Conservation (phyloP, 2,797 vertebrate species). For the Eulemur coronatus region DNA sequence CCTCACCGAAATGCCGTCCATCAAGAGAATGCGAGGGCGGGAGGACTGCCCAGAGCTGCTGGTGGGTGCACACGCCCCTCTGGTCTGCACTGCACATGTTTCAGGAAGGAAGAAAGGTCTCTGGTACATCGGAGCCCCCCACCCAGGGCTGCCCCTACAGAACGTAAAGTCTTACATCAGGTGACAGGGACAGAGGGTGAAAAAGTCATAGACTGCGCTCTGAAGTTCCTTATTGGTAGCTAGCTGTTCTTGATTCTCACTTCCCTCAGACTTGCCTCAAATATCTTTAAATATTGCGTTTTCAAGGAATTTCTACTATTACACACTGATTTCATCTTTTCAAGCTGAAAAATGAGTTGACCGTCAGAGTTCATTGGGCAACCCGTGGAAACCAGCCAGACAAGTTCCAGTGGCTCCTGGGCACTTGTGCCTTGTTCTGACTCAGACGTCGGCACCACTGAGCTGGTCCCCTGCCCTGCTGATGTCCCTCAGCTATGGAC, state of each 20-base stretch:
- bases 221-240: neutral
- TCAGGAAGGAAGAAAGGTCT: neutral
- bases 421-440: neutral
- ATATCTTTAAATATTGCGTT: neutral
- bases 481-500: neutral
- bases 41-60: neutral
- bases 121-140: neutral
- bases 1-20: neutral
- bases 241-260: neutral
- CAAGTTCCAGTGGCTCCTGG: neutral
- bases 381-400: neutral
- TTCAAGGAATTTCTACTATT: constrained; percentile 25
- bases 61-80: rapidly evolving
- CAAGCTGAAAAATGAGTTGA: constrained; percentile 10
- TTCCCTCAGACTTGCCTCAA: neutral
- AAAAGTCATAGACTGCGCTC: neutral
- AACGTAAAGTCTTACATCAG: neutral
- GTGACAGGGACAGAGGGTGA: neutral
- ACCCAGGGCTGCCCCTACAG: neutral
- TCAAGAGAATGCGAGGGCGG: too few relatives aligned
- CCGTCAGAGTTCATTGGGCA: neutral
- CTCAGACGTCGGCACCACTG: neutral
- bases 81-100: too few relatives aligned
- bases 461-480: neutral
- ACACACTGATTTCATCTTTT: neutral